Evolutionary conservation across 2,888 invertebrate genomes (phyloP).

Genomic region (Therioaphis trifolii): DNA sequence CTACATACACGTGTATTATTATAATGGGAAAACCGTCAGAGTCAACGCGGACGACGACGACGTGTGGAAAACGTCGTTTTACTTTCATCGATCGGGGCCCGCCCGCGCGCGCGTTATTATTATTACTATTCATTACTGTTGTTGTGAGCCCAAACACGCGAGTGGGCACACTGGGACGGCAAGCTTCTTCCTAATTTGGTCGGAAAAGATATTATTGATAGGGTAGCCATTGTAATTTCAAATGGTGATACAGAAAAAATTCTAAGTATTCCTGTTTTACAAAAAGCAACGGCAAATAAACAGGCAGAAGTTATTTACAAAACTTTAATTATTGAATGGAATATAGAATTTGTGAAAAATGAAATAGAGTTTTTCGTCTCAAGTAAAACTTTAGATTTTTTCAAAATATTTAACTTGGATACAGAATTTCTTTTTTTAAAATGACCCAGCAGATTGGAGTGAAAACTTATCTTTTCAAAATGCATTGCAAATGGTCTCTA

Average conservation of each 20-base stretch:
- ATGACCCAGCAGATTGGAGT: conserved; percentile 9
- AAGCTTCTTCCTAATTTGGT: conserved; percentile 35
- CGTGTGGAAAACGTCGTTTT: conserved; percentile 14
- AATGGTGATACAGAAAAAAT: conserved; percentile 33
- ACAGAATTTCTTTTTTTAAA: neutral
- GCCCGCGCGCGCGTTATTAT: neutral
- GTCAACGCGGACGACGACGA: neutral
- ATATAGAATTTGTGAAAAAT: conserved; percentile 15
- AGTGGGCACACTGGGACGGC: conserved; percentile 43
- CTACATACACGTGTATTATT: too few species aligned
- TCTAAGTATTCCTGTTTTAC: conserved; percentile 25
- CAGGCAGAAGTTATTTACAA: conserved; percentile 30
- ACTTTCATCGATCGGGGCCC: neutral
- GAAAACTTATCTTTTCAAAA: conserved; percentile 7
- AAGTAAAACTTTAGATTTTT: neutral
- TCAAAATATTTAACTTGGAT: neutral
- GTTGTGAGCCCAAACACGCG: too few species aligned
- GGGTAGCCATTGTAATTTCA: neutral
- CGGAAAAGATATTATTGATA: conserved; percentile 33
- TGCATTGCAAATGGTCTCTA: neutral
- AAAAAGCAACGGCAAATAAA: conserved; percentile 41
- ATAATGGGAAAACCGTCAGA: conserved; percentile 9
- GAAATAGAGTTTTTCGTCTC: neutral
- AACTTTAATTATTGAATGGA: conserved; percentile 41
- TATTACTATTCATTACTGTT: too few species aligned